Evolutionary conservation across 2,888 invertebrate genomes (phyloP), one percentile per base, ranked within the genome.

Genomic region (Euspilapteryx auroguttella): DNA sequence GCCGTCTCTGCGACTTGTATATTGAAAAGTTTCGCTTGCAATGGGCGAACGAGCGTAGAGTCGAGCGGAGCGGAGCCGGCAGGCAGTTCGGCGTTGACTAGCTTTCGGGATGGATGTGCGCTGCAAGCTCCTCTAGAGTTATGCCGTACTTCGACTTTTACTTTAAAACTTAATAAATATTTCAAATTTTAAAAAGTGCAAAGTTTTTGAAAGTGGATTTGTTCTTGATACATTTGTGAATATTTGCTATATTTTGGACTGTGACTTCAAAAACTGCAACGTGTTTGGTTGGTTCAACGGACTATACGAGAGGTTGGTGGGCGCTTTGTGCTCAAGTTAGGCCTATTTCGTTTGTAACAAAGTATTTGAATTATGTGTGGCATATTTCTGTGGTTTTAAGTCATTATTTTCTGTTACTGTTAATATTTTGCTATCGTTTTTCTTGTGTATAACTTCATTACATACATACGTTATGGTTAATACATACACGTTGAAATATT

Each of bases 1-100:
- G 69, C 75, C 71, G 73, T 73, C 71, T 73, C 75, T 65, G 65
- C 69, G 73, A 68, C 73, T 75, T 71, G n/a, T n/a, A n/a, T n/a
- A n/a, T n/a, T n/a, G 71, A 75, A 29, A 75, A 73, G 68, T 73
- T 75, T 73, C 64, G 71, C 62, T 55, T 53, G 55, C 55, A 64
- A 69, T 64, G 61, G 54, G 5, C 7, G 13, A 26, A 10, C 26
- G 26, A 26, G 55, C 56, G 48, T 59, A 49, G 49, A 51, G 54
- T 53, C n/a, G n/a, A n/a, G n/a, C n/a, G n/a, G n/a, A n/a, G n/a
- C n/a, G n/a, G n/a, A n/a, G n/a, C n/a, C n/a, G n/a, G n/a, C n/a
- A n/a, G 68, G 55, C 56, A 75, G 75, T 73, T 65, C 54, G 57
- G 61, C 65, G 71, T 73, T 71, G 71, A 62, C 62, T 63, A 68